These are phyloP conservation scores for Ericerus pela DNA, from an alignment of 1,140 invertebrate species.

Conservation along the genomic window DNA sequence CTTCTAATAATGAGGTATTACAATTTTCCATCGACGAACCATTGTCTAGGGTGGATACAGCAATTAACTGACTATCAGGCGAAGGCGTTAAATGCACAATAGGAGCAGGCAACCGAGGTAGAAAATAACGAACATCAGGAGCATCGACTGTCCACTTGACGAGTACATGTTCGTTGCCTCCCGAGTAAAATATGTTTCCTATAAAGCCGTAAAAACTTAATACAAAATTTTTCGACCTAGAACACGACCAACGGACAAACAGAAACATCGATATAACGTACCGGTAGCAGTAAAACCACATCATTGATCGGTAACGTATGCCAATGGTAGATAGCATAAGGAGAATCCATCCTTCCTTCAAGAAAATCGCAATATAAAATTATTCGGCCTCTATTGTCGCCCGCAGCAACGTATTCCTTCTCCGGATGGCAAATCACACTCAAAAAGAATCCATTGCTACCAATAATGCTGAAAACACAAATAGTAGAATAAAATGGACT, in stretches of 20 bases:
- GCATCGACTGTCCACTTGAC: constrained; percentile 57
- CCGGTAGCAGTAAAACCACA: constrained; percentile 53
- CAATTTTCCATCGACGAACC: constrained; percentile 35
- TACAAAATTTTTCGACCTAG: not conserved
- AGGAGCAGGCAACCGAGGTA: constrained; percentile 55
- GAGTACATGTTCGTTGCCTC: constrained; percentile 59
- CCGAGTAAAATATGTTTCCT: constrained; percentile 54
- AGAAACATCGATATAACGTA: constrained; percentile 24
- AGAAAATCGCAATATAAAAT: constrained; percentile 36
- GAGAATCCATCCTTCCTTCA: constrained; percentile 23
- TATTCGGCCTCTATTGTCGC: constrained; percentile 50
- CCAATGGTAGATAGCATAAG: constrained; percentile 56
- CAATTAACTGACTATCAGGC: constrained; percentile 45
- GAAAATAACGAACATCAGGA: constrained; percentile 40
- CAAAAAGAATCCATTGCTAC: constrained; percentile 38
- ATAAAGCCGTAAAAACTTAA: constrained; percentile 21
- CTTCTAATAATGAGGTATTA: not conserved
- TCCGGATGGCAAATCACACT: constrained; percentile 52
- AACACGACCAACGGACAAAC: not conserved
- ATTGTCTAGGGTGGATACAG: constrained; percentile 57
- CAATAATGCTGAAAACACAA: constrained; percentile 29
- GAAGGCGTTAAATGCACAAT: constrained; percentile 51
- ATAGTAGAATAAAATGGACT: too few species aligned
- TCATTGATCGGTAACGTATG: constrained; percentile 56
- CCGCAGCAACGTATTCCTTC: constrained; percentile 50